These are phyloP conservation scores for Ceraclea dissimilis DNA, from an alignment of 2,888 invertebrate species.

Conservation along the genomic window DNA sequence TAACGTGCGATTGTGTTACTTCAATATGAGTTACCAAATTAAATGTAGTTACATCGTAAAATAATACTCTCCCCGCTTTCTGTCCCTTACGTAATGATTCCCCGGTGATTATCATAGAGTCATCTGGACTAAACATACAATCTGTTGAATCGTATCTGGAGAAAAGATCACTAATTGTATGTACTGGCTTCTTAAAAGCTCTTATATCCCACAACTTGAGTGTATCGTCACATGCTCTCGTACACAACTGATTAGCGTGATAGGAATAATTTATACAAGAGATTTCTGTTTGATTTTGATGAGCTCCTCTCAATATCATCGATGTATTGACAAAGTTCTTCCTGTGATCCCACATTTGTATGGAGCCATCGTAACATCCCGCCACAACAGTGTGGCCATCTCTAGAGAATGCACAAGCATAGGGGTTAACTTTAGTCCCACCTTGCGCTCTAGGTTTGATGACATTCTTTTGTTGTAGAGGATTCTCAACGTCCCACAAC, in stretches of 20 bases:
- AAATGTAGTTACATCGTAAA: slow-evolving; percentile 73
- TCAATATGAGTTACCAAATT: slow-evolving; percentile 65
- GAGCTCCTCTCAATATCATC: slow-evolving; percentile 69
- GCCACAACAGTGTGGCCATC: slow-evolving; percentile 85
- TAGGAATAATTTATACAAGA: slow-evolving; percentile 85
- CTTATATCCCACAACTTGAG: slow-evolving; percentile 93
- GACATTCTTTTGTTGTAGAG: slow-evolving; percentile 69
- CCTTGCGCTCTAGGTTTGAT: slow-evolving; percentile 83
- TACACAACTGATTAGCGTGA: slow-evolving; percentile 67
- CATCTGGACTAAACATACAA: slow-evolving; percentile 87
- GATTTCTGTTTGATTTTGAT: slow-evolving; percentile 71
- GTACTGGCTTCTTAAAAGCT: slow-evolving; percentile 69
- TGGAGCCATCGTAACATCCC: slow-evolving; percentile 89
- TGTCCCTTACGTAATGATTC: slow-evolving; percentile 65
- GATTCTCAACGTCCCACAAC: slow-evolving; percentile 79
- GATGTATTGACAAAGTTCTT: slow-evolving; percentile 86
- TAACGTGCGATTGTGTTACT: slow-evolving; percentile 73
- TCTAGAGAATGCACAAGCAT: slow-evolving; percentile 72
- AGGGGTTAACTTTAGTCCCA: slow-evolving; percentile 80
- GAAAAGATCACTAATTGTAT: slow-evolving; percentile 61
- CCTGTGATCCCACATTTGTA: slow-evolving; percentile 96
- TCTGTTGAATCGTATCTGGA: slow-evolving; percentile 81
- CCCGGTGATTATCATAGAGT: slow-evolving; percentile 81
- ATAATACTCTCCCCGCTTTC: slow-evolving; percentile 61
- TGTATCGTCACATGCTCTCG: slow-evolving; percentile 85